These are phyloP conservation scores for Yoshiicerus persimilis DNA, from an alignment of 1,140 invertebrate species.

Conservation along the genomic window DNA sequence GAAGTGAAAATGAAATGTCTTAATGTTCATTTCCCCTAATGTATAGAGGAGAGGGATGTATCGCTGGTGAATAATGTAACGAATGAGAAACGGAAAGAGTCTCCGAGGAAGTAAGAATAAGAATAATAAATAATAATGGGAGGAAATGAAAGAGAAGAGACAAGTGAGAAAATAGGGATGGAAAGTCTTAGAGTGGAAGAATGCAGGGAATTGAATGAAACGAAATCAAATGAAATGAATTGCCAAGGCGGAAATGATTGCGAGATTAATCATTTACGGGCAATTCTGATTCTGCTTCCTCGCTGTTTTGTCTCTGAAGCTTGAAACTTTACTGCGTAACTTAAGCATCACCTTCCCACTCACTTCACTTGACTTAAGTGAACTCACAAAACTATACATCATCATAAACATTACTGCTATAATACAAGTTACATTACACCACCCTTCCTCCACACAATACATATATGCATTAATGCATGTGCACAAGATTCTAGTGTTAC, in stretches of 20 bases:
- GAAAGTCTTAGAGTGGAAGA: not conserved
- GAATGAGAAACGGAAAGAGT: not conserved
- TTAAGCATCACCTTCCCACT: not conserved
- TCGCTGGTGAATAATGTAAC: not conserved
- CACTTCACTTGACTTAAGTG: not conserved
- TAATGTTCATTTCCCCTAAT: not conserved
- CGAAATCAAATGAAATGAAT: slow-evolving; percentile 19
- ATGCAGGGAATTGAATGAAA: not conserved
- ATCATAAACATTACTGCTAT: not conserved
- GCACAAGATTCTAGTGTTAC: no score
- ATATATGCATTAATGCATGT: not conserved
- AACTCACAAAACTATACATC: not conserved
- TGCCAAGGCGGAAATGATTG: slow-evolving; percentile 21
- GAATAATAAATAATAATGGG: slow-evolving; percentile 5
- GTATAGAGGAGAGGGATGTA: not conserved
- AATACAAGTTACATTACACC: not conserved
- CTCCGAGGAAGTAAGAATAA: not conserved
- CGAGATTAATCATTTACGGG: slow-evolving; percentile 18
- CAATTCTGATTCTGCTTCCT: not conserved
- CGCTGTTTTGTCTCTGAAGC: not conserved
- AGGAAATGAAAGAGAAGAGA: not conserved
- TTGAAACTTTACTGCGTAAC: not conserved
- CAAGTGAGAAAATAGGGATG: not conserved
- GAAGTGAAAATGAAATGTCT: not conserved
- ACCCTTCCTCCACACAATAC: not conserved